Percentiles rank a stretch among this genome's conserved stretches.
phyloP scores from a whole-genome alignment of 2,888 invertebrate genomes.

The Leuctra nigra region DNA sequence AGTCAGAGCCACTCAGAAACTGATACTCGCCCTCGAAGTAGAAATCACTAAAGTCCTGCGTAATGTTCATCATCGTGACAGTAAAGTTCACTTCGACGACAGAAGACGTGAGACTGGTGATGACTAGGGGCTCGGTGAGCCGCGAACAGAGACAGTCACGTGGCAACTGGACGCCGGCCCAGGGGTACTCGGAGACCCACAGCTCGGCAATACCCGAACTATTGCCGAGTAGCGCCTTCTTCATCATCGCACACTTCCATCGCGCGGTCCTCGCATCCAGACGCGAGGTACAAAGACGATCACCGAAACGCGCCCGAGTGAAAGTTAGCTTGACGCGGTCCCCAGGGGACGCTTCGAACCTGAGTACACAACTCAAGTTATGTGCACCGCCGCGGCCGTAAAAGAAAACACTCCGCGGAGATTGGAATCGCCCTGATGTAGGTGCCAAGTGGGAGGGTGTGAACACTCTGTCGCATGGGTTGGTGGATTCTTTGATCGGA shows the following conservation, averaged over 20 bases:
- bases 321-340: constrained; percentile 64
- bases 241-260: constrained; percentile 54
- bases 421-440: constrained; percentile 56
- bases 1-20: constrained; percentile 46
- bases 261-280: constrained; percentile 59
- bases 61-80: constrained; percentile 70
- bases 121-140: constrained; percentile 55
- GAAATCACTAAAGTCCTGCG: constrained; percentile 72
- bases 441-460: constrained; percentile 34
- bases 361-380: constrained; percentile 66
- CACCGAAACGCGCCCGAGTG: constrained; percentile 61
- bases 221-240: constrained; percentile 35
- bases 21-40: constrained; percentile 56
- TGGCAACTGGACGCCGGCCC: constrained; percentile 58
- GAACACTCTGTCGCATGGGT: constrained; percentile 54
- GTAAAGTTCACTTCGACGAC: constrained; percentile 67
- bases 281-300: constrained; percentile 58
- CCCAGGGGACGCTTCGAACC: constrained; percentile 63
- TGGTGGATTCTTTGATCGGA: constrained; percentile 50
- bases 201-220: constrained; percentile 51
- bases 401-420: constrained; percentile 73
- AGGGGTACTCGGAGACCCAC: constrained; percentile 61
- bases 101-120: constrained; percentile 61
- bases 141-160: constrained; percentile 70
- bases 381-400: constrained; percentile 74